Base-by-base conservation (phyloP, 2,797 vertebrate genomes). In the Pipistrellus kuhlii region DNA sequence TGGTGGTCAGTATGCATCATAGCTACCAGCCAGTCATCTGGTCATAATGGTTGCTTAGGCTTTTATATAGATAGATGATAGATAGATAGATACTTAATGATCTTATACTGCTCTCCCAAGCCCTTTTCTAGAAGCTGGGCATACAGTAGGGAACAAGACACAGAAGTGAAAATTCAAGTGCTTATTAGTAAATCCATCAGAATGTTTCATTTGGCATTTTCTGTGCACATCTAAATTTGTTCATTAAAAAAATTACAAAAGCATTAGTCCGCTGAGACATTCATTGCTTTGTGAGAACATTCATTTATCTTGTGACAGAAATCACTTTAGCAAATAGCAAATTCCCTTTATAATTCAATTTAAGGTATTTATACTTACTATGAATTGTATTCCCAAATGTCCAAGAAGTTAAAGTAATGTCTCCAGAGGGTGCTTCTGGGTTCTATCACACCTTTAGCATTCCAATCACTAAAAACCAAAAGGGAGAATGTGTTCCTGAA, bases 171-270 rank as follows among this genome's bases (percentile, higher is more conserved):
- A 85, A 83, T 48, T 27, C 32, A 80, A 57, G 27, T 32, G 35
- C 53, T 90, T 85, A 38, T 72, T 94, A 77, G 77, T 86, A 82
- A 95, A 44, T 76, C 44, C 81, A 71, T 76, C 30, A 90, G 77
- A 71, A 76, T 73, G 32, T 80, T 85, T 81, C 59, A 62, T 71
- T 76, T 88, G 35, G 27, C 73, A 48, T 87, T 80, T 93, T 48
- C 82, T 86, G 13, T 88, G 91, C 91, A 91, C 32, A 53, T 66
- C 35, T 91, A 78, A 41, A 90, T 83, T 92, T 91, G 18, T 88
- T 95, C n/a, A 85, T 88, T 69, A 87, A 89, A 75, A 95, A 95
- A 87, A 41, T 89, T 32, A 90, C 57, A 95, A 85, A 23, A 87
- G 15, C 35, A 35, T 93, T 62, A 12, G 51, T 78, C 51, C 35